A percentile compares a stretch with the other conserved stretches of the same genome.
phyloP scores from a whole-genome alignment of 2,888 invertebrate species.

The Syritta pipiens region DNA sequence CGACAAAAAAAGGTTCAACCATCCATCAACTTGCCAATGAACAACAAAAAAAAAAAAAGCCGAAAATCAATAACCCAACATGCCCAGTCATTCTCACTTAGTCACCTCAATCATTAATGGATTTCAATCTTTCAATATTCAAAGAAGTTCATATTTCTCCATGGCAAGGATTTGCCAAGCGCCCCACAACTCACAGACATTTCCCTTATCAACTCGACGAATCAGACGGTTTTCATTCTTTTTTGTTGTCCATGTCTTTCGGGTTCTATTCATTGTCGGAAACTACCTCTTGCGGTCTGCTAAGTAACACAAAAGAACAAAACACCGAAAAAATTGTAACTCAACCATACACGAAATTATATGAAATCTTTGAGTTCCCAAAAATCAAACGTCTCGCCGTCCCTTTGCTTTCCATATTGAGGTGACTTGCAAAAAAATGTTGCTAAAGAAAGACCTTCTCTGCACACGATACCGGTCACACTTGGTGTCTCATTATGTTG shows the following conservation, averaged over 20 bases:
- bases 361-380: conserved; percentile 15
- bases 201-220: conserved; percentile 36
- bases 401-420: conserved; percentile 27
- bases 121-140: conserved; percentile 49
- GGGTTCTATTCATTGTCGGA: conserved; percentile 26
- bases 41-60: conserved; percentile 8
- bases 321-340: conserved; percentile 45
- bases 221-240: conserved; percentile 39
- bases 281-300: conserved; percentile 36
- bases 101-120: conserved; percentile 66
- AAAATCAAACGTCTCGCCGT: conserved; percentile 8
- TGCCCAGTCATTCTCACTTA: conserved; percentile 60
- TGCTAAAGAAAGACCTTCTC: conserved; percentile 40
- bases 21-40: conserved; percentile 17
- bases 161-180: conserved; percentile 29
- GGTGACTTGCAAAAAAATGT: conserved; percentile 63
- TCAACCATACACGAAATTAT: conserved; percentile 28
- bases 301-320: conserved; percentile 35
- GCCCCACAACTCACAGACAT: neutral
- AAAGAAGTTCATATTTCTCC: conserved; percentile 25
- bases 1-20: too few relatives aligned
- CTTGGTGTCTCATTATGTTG: conserved; percentile 46
- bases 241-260: conserved; percentile 2
- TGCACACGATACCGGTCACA: neutral
- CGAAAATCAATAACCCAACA: conserved; percentile 50